Evolutionary conservation across 1,140 invertebrate species (phyloP), one percentile per base, ranked within the genome.

Genomic region (Ceratosolen solmsi): DNA sequence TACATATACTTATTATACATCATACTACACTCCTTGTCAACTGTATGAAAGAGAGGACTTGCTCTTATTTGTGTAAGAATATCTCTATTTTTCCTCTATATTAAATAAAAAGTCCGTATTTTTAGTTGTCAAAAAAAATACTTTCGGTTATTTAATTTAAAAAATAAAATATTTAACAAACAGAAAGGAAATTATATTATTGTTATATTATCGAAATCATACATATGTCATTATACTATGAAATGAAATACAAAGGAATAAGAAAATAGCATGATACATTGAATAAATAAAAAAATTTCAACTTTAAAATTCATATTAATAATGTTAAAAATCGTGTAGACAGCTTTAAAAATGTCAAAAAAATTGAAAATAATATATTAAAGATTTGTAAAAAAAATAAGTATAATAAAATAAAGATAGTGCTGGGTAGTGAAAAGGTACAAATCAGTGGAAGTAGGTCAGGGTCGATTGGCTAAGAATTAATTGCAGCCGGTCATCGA

Each of bases 381-480:
- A 46, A 46, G 41, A 46, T 7, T 46, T 46, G 5, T 46, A n/a
- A 11, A 7, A 30, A 72, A 5, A 73, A 27, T 54, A 49, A 33
- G n/a, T 22, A 56, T 68, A 38, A 68, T 68, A 9, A n/a, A 68
- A n/a, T n/a, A 8, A 68, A 38, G 63, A 68, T 38, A 38, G 20
- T 9, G 2, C 3, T 17, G 38, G 5, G 4, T n/a, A 68, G 33
- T 68, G 33, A 68, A n/a, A 38, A 68, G 27, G 3, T n/a, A 38
- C 5, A 38, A 68, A 38, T 38, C 5, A 38, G 33, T 68, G 36
- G 63, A 60, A 82, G 79, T 86, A 83, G 86, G 87, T 87, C 87
- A 87, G 86, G 87, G 86, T 87, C 87, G 73, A 60, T 77, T 38
- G 73, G 22, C 4, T 33, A n/a, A 63, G 9, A n/a, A 68, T 60